Conservation (phyloP, 2,113 vertebrate species). For the Chionodraco myersi region DNA sequence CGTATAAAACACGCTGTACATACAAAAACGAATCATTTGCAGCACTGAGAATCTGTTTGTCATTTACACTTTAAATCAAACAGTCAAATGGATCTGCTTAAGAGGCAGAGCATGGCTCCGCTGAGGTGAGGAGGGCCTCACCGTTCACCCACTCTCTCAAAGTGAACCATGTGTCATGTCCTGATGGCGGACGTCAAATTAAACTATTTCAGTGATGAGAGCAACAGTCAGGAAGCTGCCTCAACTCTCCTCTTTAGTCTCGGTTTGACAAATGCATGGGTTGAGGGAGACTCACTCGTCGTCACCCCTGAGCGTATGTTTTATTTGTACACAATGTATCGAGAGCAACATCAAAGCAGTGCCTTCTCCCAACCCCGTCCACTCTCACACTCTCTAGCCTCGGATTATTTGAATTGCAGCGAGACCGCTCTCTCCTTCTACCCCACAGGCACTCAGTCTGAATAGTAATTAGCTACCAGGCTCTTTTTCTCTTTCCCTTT, state of each 20-base stretch:
- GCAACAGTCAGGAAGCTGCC: conserved; percentile 3
- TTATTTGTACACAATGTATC: conserved; percentile 8
- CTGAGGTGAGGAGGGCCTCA: conserved; percentile 23
- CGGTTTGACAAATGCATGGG: background rate
- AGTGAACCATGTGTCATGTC: conserved; percentile 30
- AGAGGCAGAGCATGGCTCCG: conserved; percentile 37
- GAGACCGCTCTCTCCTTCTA: conserved; percentile 40
- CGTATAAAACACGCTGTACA: background rate
- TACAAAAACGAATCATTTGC: background rate
- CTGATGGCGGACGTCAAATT: conserved; percentile 29
- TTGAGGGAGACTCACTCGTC: conserved; percentile 8
- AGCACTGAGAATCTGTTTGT: no score
- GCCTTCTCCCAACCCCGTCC: conserved; percentile 22
- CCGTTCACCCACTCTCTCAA: conserved; percentile 48
- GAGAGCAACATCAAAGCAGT: conserved; percentile 49
- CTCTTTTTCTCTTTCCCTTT: conserved; percentile 42
- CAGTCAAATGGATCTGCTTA: conserved; percentile 17
- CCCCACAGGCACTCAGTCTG: conserved; percentile 65
- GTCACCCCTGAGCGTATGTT: background rate
- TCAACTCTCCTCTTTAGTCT: background rate
- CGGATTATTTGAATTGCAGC: conserved; percentile 63
- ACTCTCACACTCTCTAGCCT: conserved; percentile 32
- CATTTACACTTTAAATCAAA: background rate
- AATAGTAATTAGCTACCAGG: conserved; percentile 72
- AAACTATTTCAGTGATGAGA: background rate